Conservation (phyloP, 2,888 invertebrate species). For the Aleiodes testaceus region DNA sequence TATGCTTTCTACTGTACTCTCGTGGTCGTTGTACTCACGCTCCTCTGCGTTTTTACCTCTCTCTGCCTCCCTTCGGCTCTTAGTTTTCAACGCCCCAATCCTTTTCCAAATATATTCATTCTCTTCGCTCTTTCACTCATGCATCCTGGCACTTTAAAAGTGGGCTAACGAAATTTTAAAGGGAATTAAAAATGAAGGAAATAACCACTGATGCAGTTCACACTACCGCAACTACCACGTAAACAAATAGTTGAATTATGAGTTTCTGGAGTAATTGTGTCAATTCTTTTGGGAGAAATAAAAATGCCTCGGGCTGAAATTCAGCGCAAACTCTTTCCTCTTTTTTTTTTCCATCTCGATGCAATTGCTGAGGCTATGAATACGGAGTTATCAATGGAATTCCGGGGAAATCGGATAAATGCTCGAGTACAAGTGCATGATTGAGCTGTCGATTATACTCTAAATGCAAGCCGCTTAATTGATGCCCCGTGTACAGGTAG, state of each 20-base stretch:
- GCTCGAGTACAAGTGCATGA: conserved; percentile 3
- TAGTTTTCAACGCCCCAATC: conserved; percentile 18
- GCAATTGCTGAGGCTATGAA: conserved; percentile 4
- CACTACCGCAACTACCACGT: too few species aligned
- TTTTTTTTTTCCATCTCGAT: too few species aligned
- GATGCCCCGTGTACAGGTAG: conserved; percentile 10
- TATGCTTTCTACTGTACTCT: conserved; percentile 43
- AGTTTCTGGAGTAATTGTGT: too few species aligned
- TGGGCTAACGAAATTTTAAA: conserved; percentile 20
- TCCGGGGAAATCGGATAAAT: conserved; percentile 22
- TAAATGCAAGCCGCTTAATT: conserved; percentile 9
- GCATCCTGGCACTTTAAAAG: not conserved
- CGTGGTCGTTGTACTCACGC: conserved; percentile 7
- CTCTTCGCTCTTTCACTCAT: not conserved
- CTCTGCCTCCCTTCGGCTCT: not conserved
- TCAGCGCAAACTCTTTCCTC: too few species aligned
- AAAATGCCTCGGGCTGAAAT: too few species aligned
- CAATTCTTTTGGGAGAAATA: too few species aligned
- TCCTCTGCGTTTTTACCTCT: conserved; percentile 23
- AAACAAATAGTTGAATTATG: too few species aligned
- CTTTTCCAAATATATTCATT: conserved; percentile 21
- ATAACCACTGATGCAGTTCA: not conserved
- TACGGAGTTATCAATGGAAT: conserved; percentile 21
- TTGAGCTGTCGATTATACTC: conserved; percentile 18
- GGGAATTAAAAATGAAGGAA: not conserved